Evolutionary conservation across 2,888 invertebrate genomes (phyloP).

Genomic region (Venusia cambrica): DNA sequence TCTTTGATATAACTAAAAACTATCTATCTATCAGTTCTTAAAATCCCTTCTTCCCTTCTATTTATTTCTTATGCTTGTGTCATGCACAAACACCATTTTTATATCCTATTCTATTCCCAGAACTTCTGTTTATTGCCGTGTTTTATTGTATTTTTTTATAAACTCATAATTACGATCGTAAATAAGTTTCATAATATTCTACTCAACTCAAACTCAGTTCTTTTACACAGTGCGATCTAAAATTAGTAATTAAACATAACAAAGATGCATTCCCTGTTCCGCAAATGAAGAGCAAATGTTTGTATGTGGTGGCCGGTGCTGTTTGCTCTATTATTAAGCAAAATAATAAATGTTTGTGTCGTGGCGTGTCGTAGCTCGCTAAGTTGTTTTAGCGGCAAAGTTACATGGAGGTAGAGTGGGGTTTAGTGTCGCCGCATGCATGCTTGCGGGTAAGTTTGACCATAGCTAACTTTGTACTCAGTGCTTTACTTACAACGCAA

Average conservation of each 20-base stretch:
- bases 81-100: too few relatives aligned
- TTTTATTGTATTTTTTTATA: too few relatives aligned
- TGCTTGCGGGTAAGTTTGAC: slow-evolving; percentile 60
- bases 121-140: too few relatives aligned
- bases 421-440: slow-evolving; percentile 64
- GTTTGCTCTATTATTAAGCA: slow-evolving; percentile 38
- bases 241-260: slow-evolving; percentile 3
- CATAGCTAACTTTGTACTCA: slow-evolving; percentile 62
- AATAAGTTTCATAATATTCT: too few relatives aligned
- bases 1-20: too few relatives aligned
- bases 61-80: too few relatives aligned
- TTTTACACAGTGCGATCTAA: too few relatives aligned
- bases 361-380: slow-evolving; percentile 43
- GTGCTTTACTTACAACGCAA: slow-evolving; percentile 44
- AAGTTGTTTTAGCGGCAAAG: slow-evolving; percentile 57
- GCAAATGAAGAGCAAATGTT: slow-evolving; percentile 19
- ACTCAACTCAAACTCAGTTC: too few relatives aligned
- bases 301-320: slow-evolving; percentile 22
- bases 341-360: slow-evolving; percentile 50
- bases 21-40: too few relatives aligned
- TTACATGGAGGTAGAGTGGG: slow-evolving; percentile 58
- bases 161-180: too few relatives aligned
- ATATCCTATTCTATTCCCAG: too few relatives aligned
- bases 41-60: too few relatives aligned
- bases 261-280: slow-evolving; percentile 2